Conservation (phyloP, 1,140 invertebrate genomes). For the Paraescarpia echinospica region DNA sequence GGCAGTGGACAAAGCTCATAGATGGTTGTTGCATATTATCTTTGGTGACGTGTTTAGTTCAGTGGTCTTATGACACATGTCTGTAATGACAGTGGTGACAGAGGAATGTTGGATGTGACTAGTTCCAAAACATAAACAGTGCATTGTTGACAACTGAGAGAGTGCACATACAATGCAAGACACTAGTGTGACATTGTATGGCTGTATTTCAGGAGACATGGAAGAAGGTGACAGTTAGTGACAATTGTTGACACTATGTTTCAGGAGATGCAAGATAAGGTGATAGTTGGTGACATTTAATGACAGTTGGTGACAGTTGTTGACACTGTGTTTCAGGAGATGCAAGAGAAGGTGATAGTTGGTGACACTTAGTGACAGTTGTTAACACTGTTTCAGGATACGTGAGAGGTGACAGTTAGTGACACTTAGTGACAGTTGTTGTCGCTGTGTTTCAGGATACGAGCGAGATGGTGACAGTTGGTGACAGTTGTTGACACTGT, state of each 20-base stretch:
- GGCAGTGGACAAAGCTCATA: neutral
- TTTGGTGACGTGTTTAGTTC: neutral
- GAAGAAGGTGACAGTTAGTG: neutral
- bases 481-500: neutral
- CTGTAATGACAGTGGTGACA: neutral
- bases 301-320: neutral
- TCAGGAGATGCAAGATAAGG: neutral
- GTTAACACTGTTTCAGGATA: slow-evolving; percentile 67
- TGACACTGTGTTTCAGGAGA: neutral
- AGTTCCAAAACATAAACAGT: neutral
- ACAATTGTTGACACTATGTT: neutral
- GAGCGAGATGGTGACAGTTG: neutral
- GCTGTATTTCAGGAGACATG: neutral
- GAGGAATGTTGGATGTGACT: neutral
- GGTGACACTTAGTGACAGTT: neutral
- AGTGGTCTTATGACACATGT: neutral
- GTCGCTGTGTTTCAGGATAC: neutral
- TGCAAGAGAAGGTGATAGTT: slow-evolving; percentile 45
- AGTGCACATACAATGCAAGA: too few species aligned
- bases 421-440: slow-evolving; percentile 45
- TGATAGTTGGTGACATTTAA: neutral
- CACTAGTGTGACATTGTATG: neutral
- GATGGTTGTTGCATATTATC: neutral
- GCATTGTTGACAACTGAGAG: neutral
- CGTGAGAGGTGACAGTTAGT: slow-evolving; percentile 77